These are phyloP conservation scores for Drosophila jambulina DNA, from an alignment of 1,140 invertebrate species.

Conservation along the genomic window DNA sequence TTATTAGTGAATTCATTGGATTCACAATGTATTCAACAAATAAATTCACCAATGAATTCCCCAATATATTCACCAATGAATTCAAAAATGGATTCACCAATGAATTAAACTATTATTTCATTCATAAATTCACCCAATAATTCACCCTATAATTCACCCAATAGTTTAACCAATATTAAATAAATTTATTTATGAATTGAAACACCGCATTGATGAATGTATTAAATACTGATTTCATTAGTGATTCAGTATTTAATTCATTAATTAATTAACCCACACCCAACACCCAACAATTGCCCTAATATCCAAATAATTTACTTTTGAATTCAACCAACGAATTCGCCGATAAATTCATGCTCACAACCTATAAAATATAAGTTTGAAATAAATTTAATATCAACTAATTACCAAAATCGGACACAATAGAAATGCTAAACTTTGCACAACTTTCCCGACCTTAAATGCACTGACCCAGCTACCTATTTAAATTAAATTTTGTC, in stretches of 20 bases:
- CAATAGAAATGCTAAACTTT: not conserved
- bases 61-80: too few relatives aligned
- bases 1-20: too few relatives aligned
- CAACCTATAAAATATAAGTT: not conserved
- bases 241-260: too few relatives aligned
- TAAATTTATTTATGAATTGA: not conserved
- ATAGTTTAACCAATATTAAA: not conserved
- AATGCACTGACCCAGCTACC: not conserved
- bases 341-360: not conserved
- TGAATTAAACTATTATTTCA: not conserved
- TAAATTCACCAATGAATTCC: too few relatives aligned
- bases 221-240: too few relatives aligned
- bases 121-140: not conserved
- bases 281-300: too few relatives aligned
- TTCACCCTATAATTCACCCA: not conserved
- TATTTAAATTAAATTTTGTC: not conserved
- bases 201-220: fast-evolving
- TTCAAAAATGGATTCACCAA: too few relatives aligned
- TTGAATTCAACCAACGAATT: not conserved
- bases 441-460: not conserved
- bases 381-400: not conserved
- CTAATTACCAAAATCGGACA: not conserved
- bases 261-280: too few relatives aligned
- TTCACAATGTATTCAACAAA: too few relatives aligned
- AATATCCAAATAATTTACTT: not conserved